phyloP scores from a whole-genome alignment of 2,113 vertebrate genomes.

The Grammomys dolichurus region DNA sequence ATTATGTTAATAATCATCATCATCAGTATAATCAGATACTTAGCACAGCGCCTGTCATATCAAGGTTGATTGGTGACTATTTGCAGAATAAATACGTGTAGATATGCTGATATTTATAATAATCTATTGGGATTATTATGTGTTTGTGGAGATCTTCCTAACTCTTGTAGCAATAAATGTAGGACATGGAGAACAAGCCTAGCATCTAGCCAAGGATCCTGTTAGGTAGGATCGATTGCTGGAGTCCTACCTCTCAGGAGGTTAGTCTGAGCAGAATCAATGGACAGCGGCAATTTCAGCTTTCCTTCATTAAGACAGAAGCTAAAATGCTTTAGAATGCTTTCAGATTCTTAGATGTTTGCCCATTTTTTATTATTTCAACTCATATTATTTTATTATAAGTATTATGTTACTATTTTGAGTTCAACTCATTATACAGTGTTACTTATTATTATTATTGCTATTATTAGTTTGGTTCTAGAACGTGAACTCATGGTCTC shows the following conservation, averaged over 20 bases:
- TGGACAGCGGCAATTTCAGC: neutral
- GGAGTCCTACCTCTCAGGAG: neutral
- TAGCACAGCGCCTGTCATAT: neutral
- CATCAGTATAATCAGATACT: neutral
- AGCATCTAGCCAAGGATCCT: neutral
- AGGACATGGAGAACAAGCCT: neutral
- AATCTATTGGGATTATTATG: neutral
- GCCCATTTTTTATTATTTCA: neutral
- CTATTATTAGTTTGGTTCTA: neutral
- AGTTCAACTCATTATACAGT: no score
- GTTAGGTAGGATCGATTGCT: neutral
- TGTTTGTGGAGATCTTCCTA: neutral
- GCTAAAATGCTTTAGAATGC: neutral
- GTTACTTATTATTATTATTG: neutral
- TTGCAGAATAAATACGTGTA: neutral
- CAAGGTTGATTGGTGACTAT: neutral
- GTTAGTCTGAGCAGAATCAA: neutral
- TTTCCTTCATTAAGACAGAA: neutral
- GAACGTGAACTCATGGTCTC: neutral
- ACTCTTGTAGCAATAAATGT: neutral
- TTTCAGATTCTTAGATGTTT: neutral
- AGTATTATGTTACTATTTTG: no score
- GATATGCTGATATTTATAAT: neutral
- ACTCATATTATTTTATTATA: no score
- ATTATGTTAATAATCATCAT: neutral